These are phyloP conservation scores for Excalfactoria chinensis DNA, from an alignment of 2,113 vertebrate genomes.

Conservation along the genomic window DNA sequence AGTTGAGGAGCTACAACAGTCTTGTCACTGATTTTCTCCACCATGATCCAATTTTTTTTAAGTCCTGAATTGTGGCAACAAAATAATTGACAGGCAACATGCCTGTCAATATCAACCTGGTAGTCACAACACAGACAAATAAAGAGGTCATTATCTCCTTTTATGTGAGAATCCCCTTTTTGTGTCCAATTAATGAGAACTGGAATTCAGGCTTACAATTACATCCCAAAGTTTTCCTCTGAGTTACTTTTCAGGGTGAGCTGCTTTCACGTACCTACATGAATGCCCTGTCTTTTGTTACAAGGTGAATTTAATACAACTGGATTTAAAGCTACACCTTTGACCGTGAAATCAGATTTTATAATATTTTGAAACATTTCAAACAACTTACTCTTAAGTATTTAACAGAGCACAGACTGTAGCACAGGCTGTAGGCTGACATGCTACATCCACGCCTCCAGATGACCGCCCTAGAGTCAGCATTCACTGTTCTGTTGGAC, in stretches of 20 bases:
- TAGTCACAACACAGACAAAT: background rate
- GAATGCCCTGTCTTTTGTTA: background rate
- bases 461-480: background rate
- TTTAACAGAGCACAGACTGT: background rate
- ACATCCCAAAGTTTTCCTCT: background rate
- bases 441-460: background rate
- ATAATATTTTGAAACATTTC: background rate
- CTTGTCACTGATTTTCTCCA: background rate
- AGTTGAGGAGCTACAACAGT: background rate
- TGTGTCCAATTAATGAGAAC: background rate
- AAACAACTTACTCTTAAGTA: background rate
- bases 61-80: background rate
- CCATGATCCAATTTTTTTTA: background rate
- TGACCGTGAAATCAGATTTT: background rate
- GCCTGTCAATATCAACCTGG: background rate
- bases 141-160: background rate
- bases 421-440: background rate
- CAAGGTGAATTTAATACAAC: background rate
- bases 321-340: background rate
- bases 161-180: background rate
- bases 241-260: background rate
- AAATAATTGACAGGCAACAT: background rate
- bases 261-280: fast-evolving
- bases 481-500: background rate
- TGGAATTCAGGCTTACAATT: background rate